Evolutionary conservation across 2,888 invertebrate genomes (phyloP).

Genomic region (Bombylius major): DNA sequence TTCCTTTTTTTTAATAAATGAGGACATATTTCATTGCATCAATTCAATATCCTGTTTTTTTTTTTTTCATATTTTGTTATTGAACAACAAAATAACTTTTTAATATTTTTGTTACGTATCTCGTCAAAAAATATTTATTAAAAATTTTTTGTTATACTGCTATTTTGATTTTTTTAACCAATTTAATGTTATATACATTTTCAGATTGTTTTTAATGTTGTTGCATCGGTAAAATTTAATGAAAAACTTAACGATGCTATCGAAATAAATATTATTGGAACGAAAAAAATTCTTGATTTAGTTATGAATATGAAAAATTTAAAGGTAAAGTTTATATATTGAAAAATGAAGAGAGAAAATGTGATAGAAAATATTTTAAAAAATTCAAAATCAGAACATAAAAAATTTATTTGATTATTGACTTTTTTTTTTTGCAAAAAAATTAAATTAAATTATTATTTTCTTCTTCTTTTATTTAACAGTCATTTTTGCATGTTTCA

Average conservation of each 20-base stretch:
- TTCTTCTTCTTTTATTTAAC: conserved; percentile 8
- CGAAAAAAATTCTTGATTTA: conserved; percentile 36
- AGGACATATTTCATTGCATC: too few species aligned
- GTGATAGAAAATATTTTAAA: too few species aligned
- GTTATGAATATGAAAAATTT: conserved; percentile 34
- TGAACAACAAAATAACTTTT: not conserved
- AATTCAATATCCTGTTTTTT: not conserved
- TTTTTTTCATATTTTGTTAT: not conserved
- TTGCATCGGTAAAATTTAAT: conserved; percentile 38
- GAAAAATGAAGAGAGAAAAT: not conserved
- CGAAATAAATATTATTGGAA: conserved; percentile 36
- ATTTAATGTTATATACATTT: not conserved
- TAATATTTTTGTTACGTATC: not conserved
- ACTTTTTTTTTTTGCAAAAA: too few species aligned
- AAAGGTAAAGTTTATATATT: conserved; percentile 24
- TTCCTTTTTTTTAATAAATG: conserved; percentile 2
- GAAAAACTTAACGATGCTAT: conserved; percentile 37
- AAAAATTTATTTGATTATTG: too few species aligned
- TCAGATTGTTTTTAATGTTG: conserved; percentile 38
- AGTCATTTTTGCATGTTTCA: conserved; percentile 36
- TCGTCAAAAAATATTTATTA: too few species aligned
- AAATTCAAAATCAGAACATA: too few species aligned
- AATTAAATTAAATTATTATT: too few species aligned
- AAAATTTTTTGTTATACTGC: not conserved
- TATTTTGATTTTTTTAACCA: not conserved